Evolutionary conservation across 2,113 vertebrate genomes (phyloP).

Genomic region (Pterocles burchelli): DNA sequence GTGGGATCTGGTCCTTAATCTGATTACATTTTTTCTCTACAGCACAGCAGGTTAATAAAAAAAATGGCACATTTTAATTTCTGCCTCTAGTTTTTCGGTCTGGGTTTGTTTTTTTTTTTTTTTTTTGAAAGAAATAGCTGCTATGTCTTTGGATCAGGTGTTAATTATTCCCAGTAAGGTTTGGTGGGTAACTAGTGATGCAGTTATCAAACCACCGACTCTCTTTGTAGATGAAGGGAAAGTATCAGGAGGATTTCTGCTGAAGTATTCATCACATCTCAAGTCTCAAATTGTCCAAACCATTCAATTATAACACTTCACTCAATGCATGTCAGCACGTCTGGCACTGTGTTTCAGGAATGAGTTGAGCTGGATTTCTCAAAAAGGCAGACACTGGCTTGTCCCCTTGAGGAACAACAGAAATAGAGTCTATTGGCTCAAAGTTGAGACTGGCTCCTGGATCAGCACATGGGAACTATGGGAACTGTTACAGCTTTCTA

Average conservation of each 20-base stretch:
- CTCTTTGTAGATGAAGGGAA: slow-evolving; percentile 61
- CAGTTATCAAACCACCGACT: slow-evolving; percentile 60
- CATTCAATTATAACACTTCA: slow-evolving; percentile 63
- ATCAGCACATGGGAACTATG: background rate
- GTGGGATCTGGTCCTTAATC: background rate
- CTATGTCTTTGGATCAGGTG: slow-evolving; percentile 62
- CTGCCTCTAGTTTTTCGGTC: background rate
- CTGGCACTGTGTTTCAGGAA: slow-evolving; percentile 31
- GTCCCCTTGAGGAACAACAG: slow-evolving; percentile 19
- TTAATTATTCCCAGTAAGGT: slow-evolving; percentile 70
- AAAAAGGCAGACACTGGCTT: background rate
- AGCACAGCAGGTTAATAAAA: slow-evolving; percentile 71
- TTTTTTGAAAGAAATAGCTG: slow-evolving; percentile 11
- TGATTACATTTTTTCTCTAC: slow-evolving; percentile 52
- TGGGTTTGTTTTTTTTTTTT: background rate
- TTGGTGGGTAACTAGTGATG: slow-evolving; percentile 67
- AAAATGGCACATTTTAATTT: slow-evolving; percentile 68
- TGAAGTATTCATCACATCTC: slow-evolving; percentile 39
- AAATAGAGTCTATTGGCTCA: slow-evolving; percentile 27
- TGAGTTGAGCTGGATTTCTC: background rate
- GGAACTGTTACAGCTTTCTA: slow-evolving; percentile 47
- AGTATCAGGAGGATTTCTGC: slow-evolving; percentile 57
- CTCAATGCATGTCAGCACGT: slow-evolving; percentile 37
- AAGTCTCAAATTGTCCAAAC: slow-evolving; percentile 69
- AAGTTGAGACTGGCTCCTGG: background rate